These are phyloP conservation scores for Pharmacophagus antenor DNA, from an alignment of 2,888 invertebrate genomes.

Conservation along the genomic window DNA sequence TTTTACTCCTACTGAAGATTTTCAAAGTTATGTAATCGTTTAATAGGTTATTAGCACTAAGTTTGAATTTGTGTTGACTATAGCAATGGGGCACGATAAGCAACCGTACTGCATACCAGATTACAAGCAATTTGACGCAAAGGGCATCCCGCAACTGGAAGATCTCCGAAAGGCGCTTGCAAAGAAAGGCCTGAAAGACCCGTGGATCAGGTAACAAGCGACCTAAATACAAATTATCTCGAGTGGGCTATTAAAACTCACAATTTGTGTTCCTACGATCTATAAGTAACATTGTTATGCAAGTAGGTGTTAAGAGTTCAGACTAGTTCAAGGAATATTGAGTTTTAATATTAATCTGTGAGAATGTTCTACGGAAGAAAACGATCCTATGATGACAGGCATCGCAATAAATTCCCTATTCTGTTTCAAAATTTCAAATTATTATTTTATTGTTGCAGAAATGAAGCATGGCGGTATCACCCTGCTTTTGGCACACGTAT, in stretches of 20 bases:
- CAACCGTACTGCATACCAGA: slow-evolving; percentile 85
- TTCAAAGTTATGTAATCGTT: slow-evolving; percentile 44
- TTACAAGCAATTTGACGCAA: slow-evolving; percentile 86
- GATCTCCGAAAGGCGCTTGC: slow-evolving; percentile 84
- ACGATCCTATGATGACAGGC: not conserved
- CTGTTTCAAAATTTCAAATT: not conserved
- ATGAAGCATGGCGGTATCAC: slow-evolving; percentile 91
- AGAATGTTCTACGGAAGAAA: too few relatives aligned
- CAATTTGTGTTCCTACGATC: not conserved
- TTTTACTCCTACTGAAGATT: not conserved
- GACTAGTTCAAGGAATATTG: too few relatives aligned
- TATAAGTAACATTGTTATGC: not conserved
- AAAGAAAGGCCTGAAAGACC: slow-evolving; percentile 88
- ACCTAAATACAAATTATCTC: not conserved
- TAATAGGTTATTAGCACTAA: slow-evolving; percentile 43
- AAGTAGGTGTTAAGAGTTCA: too few relatives aligned
- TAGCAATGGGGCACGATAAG: slow-evolving; percentile 60
- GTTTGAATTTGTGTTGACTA: slow-evolving; percentile 24
- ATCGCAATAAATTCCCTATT: not conserved
- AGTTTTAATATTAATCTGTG: too few relatives aligned
- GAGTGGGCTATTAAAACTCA: not conserved
- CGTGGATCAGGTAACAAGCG: slow-evolving; percentile 87
- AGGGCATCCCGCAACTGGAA: slow-evolving; percentile 84
- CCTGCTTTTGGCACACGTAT: slow-evolving; percentile 80
- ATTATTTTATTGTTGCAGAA: slow-evolving; percentile 66